phyloP scores from a whole-genome alignment of 1,140 invertebrate species.

The Trachelipus rathkii region DNA sequence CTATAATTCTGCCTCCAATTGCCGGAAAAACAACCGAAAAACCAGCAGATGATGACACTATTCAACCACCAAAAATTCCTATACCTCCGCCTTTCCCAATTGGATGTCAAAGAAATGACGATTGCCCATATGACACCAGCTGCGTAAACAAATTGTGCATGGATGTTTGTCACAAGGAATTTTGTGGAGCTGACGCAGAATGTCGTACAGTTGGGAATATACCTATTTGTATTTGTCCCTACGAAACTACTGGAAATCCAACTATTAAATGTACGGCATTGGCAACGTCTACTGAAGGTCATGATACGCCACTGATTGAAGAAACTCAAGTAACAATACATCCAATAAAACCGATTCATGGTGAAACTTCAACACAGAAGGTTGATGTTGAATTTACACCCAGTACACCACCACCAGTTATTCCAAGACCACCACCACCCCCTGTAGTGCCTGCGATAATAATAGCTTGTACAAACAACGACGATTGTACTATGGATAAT shows the following conservation, averaged over 20 bases:
- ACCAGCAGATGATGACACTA: neutral
- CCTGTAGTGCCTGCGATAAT: slow-evolving; percentile 57
- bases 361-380: neutral
- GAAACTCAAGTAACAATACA: neutral
- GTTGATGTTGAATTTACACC: slow-evolving; percentile 36
- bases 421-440: slow-evolving; percentile 47
- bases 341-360: slow-evolving; percentile 14
- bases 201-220: slow-evolving; percentile 69
- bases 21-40: neutral
- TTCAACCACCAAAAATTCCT: slow-evolving; percentile 58
- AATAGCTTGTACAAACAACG: slow-evolving; percentile 49
- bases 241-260: slow-evolving; percentile 47
- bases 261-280: slow-evolving; percentile 68
- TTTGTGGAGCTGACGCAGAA: slow-evolving; percentile 74
- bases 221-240: slow-evolving; percentile 60
- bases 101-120: slow-evolving; percentile 46
- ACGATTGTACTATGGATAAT: slow-evolving; percentile 49
- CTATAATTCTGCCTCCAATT: slow-evolving; percentile 13
- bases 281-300: slow-evolving; percentile 61
- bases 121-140: slow-evolving; percentile 47
- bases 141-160: slow-evolving; percentile 48
- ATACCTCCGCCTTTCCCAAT: slow-evolving; percentile 66
- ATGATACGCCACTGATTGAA: neutral
- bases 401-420: slow-evolving; percentile 45
- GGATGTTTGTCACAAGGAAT: slow-evolving; percentile 57